Conservation (phyloP, 2,888 invertebrate species). For the Apodemia hepburni region DNA sequence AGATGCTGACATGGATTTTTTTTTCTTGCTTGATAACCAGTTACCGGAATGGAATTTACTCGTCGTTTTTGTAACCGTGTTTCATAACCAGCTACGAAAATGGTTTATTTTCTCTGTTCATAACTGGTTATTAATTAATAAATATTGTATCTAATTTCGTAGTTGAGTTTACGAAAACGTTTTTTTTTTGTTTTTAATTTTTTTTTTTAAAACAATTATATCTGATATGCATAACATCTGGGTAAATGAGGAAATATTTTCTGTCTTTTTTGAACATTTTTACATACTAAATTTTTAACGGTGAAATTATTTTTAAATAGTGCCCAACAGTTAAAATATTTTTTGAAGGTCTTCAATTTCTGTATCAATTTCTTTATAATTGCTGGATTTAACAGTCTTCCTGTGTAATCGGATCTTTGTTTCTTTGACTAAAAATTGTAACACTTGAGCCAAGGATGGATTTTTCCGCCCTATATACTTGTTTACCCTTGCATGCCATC, state of each 20-base stretch:
- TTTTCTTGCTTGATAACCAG: neutral
- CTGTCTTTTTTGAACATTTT: too few species aligned
- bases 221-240: too few species aligned
- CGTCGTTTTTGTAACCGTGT: neutral
- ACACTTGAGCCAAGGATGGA: neutral
- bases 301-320: too few species aligned
- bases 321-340: too few species aligned
- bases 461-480: neutral
- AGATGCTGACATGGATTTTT: neutral
- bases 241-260: too few species aligned
- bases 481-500: conserved; percentile 1
- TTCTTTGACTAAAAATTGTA: neutral
- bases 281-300: too few species aligned
- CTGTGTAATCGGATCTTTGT: neutral
- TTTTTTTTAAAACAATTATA: too few species aligned
- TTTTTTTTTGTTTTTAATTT: neutral
- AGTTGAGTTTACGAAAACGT: neutral
- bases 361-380: conserved; percentile 2
- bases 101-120: too few species aligned
- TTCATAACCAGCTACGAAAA: neutral
- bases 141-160: neutral
- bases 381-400: neutral
- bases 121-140: too few species aligned
- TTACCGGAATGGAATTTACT: neutral
- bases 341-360: conserved; percentile 7